A percentile compares a stretch with the other conserved stretches of the same genome.
Conservation (phyloP, 2,113 vertebrate species). For the Synchiropus splendidus region DNA sequence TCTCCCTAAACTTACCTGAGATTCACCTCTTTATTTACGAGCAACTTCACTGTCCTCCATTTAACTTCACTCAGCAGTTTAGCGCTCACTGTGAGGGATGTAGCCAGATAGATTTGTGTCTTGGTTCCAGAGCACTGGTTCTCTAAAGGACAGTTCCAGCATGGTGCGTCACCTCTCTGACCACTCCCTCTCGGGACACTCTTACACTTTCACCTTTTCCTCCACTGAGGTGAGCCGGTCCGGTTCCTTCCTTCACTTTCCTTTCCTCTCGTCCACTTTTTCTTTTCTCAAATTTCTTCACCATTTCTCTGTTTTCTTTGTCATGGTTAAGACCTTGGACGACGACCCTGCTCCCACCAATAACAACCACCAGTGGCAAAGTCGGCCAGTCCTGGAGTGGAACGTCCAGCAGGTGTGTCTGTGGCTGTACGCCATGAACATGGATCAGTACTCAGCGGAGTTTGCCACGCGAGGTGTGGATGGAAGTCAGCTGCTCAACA, state of each 20-base stretch:
- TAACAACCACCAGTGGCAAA: slow-evolving; percentile 77
- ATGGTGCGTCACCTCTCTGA: slow-evolving; percentile 77
- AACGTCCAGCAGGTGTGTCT: slow-evolving; percentile 77
- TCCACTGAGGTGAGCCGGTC: slow-evolving; percentile 80
- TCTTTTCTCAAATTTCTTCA: not conserved
- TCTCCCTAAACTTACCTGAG: no score
- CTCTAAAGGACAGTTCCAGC: slow-evolving; percentile 72
- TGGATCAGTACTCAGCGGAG: slow-evolving; percentile 72
- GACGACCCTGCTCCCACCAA: slow-evolving; percentile 63
- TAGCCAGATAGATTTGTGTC: slow-evolving; percentile 24
- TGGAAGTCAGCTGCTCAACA: slow-evolving; percentile 70
- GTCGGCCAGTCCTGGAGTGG: slow-evolving; percentile 72
- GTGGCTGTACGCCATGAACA: slow-evolving; percentile 74
- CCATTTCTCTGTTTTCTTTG: not conserved
- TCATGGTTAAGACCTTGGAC: slow-evolving; percentile 68
- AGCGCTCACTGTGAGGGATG: not conserved
- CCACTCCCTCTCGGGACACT: slow-evolving; percentile 76
- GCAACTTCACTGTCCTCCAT: not conserved
- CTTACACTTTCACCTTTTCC: slow-evolving; percentile 80
- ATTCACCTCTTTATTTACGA: no score
- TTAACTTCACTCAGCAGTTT: not conserved
- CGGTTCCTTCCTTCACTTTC: slow-evolving; percentile 5
- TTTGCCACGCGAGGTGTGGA: slow-evolving; percentile 72
- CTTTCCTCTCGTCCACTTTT: not conserved
- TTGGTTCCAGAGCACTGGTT: slow-evolving; percentile 73